Conservation (phyloP, 1,140 invertebrate genomes). For the Neelides sp. region DNA sequence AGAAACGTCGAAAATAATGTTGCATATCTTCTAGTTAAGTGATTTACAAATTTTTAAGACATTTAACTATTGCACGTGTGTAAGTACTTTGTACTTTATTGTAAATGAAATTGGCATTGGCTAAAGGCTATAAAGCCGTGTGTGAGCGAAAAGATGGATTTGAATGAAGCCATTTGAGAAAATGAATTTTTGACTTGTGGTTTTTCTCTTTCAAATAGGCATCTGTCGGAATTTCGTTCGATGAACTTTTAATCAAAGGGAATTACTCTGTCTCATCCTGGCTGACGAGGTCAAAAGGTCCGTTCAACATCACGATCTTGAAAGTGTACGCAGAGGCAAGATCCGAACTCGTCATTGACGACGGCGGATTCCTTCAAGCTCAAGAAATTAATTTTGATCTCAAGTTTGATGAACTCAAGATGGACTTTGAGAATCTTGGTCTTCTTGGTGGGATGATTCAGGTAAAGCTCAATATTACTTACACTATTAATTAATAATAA, state of each 20-base stretch:
- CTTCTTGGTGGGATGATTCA: slow-evolving; percentile 60
- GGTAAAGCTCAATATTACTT: too few relatives aligned
- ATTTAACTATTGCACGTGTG: too few relatives aligned
- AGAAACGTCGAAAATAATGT: too few relatives aligned
- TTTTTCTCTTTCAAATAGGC: slow-evolving; percentile 41
- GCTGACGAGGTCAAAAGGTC: slow-evolving; percentile 53
- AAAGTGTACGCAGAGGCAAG: slow-evolving; percentile 52
- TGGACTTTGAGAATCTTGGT: slow-evolving; percentile 69
- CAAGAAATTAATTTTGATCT: slow-evolving; percentile 66
- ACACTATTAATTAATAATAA: background rate
- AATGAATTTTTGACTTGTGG: too few relatives aligned
- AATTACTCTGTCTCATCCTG: slow-evolving; percentile 59
- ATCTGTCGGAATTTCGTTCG: slow-evolving; percentile 50
- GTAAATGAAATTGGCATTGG: too few relatives aligned
- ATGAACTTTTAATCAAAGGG: slow-evolving; percentile 55
- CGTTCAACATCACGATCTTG: slow-evolving; percentile 58
- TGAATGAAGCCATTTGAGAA: too few relatives aligned
- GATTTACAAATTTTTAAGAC: too few relatives aligned
- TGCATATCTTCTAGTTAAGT: too few relatives aligned
- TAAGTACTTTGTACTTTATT: too few relatives aligned
- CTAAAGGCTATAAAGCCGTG: too few relatives aligned
- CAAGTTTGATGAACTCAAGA: slow-evolving; percentile 56
- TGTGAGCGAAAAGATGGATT: too few relatives aligned
- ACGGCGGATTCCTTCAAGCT: slow-evolving; percentile 56
- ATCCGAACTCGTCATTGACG: slow-evolving; percentile 53